Evolutionary conservation across 1,140 invertebrate genomes (phyloP).

Genomic region (Brachionus sp.): DNA sequence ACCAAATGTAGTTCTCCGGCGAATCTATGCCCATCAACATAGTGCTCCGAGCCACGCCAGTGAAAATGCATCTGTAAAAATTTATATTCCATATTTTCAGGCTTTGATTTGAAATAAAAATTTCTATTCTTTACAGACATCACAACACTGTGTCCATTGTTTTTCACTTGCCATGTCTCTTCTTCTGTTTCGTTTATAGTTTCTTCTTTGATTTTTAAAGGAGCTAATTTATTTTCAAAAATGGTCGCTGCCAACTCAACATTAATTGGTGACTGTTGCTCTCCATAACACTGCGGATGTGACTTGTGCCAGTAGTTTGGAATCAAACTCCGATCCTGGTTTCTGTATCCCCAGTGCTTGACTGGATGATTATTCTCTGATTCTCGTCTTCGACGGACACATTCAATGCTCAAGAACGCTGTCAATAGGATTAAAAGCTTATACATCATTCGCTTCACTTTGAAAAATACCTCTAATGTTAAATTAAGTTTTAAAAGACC

Average conservation of each 20-base stretch:
- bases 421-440: slow-evolving; percentile 47
- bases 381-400: not conserved
- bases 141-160: slow-evolving; percentile 34
- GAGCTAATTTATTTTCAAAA: slow-evolving; percentile 49
- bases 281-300: slow-evolving; percentile 53
- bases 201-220: not conserved
- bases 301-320: slow-evolving; percentile 49
- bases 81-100: not conserved
- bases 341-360: slow-evolving; percentile 35
- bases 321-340: slow-evolving; percentile 11
- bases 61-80: slow-evolving; percentile 40
- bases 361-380: not conserved
- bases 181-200: not conserved
- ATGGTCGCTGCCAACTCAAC: slow-evolving; percentile 49
- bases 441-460: slow-evolving; percentile 45
- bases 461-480: not conserved
- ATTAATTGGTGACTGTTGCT: slow-evolving; percentile 54
- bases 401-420: not conserved
- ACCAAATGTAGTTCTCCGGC: slow-evolving; percentile 32
- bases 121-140: not conserved
- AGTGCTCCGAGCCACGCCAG: slow-evolving; percentile 34
- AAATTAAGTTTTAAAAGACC: not conserved
- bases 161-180: slow-evolving; percentile 30
- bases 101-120: not conserved
- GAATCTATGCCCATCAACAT: slow-evolving; percentile 12